Evolutionary conservation across 2,113 vertebrate species (phyloP).

Genomic region (Apaloderma vittatum): DNA sequence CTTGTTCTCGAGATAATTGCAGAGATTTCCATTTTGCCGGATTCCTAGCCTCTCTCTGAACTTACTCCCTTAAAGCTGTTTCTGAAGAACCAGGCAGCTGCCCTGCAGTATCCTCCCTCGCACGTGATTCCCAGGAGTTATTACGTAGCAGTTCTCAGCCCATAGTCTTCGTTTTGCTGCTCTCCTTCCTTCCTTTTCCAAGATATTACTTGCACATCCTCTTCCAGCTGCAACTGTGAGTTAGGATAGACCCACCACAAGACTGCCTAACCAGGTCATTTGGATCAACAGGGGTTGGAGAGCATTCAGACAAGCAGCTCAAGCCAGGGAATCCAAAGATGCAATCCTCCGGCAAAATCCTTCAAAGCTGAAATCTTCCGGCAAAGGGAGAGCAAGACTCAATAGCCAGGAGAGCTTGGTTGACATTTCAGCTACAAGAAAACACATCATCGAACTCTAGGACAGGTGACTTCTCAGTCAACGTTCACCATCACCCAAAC

Average conservation of each 20-base stretch:
- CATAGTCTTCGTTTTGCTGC: fast-evolving
- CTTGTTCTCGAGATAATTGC: constrained; percentile 30
- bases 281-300: neutral
- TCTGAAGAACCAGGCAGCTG: neutral
- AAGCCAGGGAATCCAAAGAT: constrained; percentile 18
- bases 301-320: neutral
- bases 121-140: neutral
- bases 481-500: neutral
- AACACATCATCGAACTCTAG: neutral
- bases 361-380: neutral
- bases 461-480: neutral
- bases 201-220: neutral
- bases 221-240: constrained; percentile 32
- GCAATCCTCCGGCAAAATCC: neutral
- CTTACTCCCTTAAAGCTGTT: neutral
- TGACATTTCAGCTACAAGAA: neutral
- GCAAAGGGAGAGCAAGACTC: neutral
- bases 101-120: neutral
- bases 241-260: neutral
- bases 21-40: constrained; percentile 34
- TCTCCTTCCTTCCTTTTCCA: neutral
- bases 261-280: constrained; percentile 15
- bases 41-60: constrained; percentile 26
- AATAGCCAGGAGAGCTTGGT: neutral
- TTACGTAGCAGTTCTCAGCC: neutral